Base-by-base conservation (phyloP, 1,140 invertebrate species). In the Heliconius hewitsoni region DNA sequence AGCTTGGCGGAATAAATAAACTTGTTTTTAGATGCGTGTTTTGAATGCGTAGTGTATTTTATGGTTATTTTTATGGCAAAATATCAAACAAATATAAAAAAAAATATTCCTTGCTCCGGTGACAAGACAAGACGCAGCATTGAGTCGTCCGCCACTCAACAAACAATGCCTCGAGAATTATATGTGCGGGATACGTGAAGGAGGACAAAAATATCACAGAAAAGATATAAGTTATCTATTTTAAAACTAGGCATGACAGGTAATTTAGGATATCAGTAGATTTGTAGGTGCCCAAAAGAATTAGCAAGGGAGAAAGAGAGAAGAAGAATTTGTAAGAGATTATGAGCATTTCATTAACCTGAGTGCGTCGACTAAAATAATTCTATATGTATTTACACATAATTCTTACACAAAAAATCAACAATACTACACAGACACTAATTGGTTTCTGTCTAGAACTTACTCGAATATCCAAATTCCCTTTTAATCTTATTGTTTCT, bases 401-500 rank as follows among this genome's bases (percentile, higher is more conserved):
- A 27, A 11, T 60, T n/a, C 3, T 3, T n/a, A n/a, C n/a, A 27
- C 3, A 13, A 60, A 60, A 60, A 55, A 23, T 1, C n/a, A 13
- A 30, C 13, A 30, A 30, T 16, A 30, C 27, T 1, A 6, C n/a
- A 57, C n/a, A 3, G 27, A 30, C 11, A 66, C 23, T 66, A 5
- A 30, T 30, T 16, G 9, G 13, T 66, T 66, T 66, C 11, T 16
- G 9, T 66, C 60, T 60, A 16, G 11, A 16, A 30, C 9, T 27
- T 66, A n/a, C 74, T 46, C 23, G 18, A 76, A 76, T 30, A 76
- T 57, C 34, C 60, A 18, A 23, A 8, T 76, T 71, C 39, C 27
- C 27, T 55, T 76, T 50, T 76, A 70, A 76, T 76, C 74, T 27
- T 34, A 76, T 76, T 76, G 23, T 66, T 27, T 46, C n/a, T 70